Base-by-base conservation (phyloP, 2,797 vertebrate genomes). In the Jordanella pulchra region DNA sequence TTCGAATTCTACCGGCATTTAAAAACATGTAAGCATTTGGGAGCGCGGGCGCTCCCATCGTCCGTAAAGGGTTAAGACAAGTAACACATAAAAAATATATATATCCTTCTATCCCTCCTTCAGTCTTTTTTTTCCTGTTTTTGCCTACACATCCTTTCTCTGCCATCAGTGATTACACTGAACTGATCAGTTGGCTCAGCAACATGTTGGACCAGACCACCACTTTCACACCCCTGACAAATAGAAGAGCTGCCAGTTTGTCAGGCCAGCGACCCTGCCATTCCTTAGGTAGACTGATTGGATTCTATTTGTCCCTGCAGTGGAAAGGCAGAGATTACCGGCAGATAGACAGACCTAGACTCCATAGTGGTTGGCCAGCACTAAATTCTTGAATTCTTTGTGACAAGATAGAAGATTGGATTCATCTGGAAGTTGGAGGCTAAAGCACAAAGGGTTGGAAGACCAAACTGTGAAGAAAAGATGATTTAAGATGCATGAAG, bases 331-430 rank as follows among this genome's bases (percentile, higher is more conserved):
- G 86, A 77, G 86, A 91, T 91, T 90, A 89, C 86, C 87, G 88
- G 91, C 87, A 90, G 88, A 91, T 92, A 91, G 90, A 91, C 87
- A 89, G 86, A 87, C 87, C 78, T 84, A 81, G 83, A 86, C 81
- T 86, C 77, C 77, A 84, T 85, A 81, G 86, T 80, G 51, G 73
- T 72, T 75, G 83, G 86, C 83, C 83, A 86, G 79, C 78, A 60
- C 71, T 54, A 73, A 82, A 81, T 80, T 83, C 77, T 71, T 21
- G 71, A 87, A 84, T 91, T 89, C 86, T 82, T 64, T 28, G 79
- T 86, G 89, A 90, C 89, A 85, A 82, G 39, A 78, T 75, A 65
- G 63, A 86, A 89, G 87, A 87, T 89, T 89, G 86, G 88, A 85
- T 78, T 86, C 80, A 84, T 88, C 84, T 86, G 87, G 88, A 87